Conservation (phyloP, 2,797 vertebrate genomes). For the Morus bassanus region DNA sequence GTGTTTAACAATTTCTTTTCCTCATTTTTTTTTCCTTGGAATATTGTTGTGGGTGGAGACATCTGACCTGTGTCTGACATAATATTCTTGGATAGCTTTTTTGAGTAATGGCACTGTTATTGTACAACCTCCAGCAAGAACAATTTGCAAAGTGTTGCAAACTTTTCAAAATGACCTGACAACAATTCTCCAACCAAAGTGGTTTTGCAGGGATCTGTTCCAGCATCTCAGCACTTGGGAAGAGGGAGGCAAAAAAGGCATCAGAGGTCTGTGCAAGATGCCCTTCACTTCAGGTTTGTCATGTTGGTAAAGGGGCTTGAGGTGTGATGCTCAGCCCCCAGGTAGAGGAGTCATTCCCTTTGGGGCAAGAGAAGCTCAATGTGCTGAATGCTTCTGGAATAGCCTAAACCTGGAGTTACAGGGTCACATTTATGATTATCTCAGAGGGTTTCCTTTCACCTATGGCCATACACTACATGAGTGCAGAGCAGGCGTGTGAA, state of each 20-base stretch:
- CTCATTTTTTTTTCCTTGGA: background rate
- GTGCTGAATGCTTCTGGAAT: background rate
- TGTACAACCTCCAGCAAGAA: conserved; percentile 44
- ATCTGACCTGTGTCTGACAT: background rate
- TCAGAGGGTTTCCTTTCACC: background rate
- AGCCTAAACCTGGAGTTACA: background rate
- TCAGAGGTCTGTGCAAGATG: background rate
- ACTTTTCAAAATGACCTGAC: conserved; percentile 40
- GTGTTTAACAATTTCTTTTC: conserved; percentile 2
- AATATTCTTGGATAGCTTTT: background rate
- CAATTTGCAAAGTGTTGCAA: conserved; percentile 47
- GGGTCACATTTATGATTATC: background rate
- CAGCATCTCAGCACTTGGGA: background rate
- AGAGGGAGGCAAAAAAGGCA: background rate
- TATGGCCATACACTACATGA: fast-evolving
- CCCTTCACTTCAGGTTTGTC: background rate
- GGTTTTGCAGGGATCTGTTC: conserved; percentile 31
- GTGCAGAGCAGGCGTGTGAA: background rate
- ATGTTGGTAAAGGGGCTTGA: background rate
- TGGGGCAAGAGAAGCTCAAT: background rate
- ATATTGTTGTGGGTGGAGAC: background rate
- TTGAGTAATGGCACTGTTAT: conserved; percentile 14
- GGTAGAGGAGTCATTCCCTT: fast-evolving
- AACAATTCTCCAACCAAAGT: conserved; percentile 28
- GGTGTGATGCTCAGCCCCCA: background rate